Percentiles rank a stretch among this genome's conserved stretches.
These are phyloP conservation scores for Dryomyza anilis DNA, from an alignment of 2,888 invertebrate species.

Conservation along the genomic window DNA sequence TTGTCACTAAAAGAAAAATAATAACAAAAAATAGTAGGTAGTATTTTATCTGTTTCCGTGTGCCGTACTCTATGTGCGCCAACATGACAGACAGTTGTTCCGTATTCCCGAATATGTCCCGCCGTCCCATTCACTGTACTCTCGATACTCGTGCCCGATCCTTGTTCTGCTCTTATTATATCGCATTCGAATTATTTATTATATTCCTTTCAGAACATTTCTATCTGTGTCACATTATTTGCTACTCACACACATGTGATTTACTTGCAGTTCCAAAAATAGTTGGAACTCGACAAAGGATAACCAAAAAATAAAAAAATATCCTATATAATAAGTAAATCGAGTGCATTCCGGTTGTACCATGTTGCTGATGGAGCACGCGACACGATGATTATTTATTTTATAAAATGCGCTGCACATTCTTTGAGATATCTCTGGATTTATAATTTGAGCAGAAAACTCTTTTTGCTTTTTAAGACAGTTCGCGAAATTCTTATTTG, in stretches of 20 bases:
- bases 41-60: slow-evolving; percentile 11
- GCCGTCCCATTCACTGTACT: background rate
- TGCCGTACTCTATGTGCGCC: slow-evolving; percentile 13
- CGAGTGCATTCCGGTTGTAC: background rate
- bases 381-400: background rate
- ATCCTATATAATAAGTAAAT: background rate
- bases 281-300: too few relatives aligned
- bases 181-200: background rate
- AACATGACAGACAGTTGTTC: slow-evolving; percentile 15
- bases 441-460: too few relatives aligned
- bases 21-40: background rate
- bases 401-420: background rate
- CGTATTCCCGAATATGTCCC: too few relatives aligned
- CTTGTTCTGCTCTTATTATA: background rate
- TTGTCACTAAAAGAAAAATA: background rate
- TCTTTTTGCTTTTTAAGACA: too few relatives aligned
- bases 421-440: background rate
- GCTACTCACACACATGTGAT: background rate
- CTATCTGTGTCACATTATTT: slow-evolving; percentile 6
- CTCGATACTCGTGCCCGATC: background rate
- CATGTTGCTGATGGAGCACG: background rate
- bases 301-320: background rate
- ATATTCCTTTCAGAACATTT: background rate
- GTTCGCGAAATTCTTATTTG: too few relatives aligned
- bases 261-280: background rate